Evolutionary conservation across 2,888 invertebrate genomes (phyloP).

Genomic region (Harpagoxenus sublaevis): DNA sequence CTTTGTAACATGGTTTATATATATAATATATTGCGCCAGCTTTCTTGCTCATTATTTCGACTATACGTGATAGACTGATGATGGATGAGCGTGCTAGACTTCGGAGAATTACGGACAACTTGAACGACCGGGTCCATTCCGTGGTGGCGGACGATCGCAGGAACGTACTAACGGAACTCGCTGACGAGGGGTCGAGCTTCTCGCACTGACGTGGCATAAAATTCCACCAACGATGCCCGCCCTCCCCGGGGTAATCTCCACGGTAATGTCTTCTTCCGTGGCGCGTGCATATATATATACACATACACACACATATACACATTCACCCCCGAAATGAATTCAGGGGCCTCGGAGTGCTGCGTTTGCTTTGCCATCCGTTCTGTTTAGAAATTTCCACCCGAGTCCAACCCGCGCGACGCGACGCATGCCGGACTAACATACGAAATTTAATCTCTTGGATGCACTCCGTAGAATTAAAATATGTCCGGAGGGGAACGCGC

Average conservation of each 20-base stretch:
- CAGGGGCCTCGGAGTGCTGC: slow-evolving; percentile 45
- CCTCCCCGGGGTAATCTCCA: slow-evolving; percentile 65
- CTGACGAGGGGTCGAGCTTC: slow-evolving; percentile 56
- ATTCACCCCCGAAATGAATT: slow-evolving; percentile 67
- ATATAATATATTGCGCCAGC: not conserved
- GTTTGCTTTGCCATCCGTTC: slow-evolving; percentile 52
- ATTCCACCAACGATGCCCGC: slow-evolving; percentile 68
- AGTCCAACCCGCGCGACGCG: slow-evolving; percentile 51
- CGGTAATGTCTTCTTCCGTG: slow-evolving; percentile 68
- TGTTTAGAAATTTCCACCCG: slow-evolving; percentile 70
- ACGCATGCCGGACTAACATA: slow-evolving; percentile 57
- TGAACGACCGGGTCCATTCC: slow-evolving; percentile 67
- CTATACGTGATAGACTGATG: slow-evolving; percentile 8
- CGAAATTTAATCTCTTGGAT: slow-evolving; percentile 74
- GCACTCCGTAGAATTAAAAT: slow-evolving; percentile 71
- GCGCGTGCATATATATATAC: not conserved
- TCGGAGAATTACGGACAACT: slow-evolving; percentile 60
- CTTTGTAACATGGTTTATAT: not conserved
- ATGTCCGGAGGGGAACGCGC: slow-evolving; percentile 33
- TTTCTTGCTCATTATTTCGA: slow-evolving; percentile 19
- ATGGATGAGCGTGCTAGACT: slow-evolving; percentile 39
- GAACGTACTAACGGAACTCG: slow-evolving; percentile 62
- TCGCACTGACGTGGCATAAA: slow-evolving; percentile 73
- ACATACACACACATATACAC: not conserved
- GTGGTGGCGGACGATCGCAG: slow-evolving; percentile 61